Evolutionary conservation across 2,888 invertebrate genomes (phyloP), one percentile per base, ranked within the genome.

Genomic region (Drosophila borborema): DNA sequence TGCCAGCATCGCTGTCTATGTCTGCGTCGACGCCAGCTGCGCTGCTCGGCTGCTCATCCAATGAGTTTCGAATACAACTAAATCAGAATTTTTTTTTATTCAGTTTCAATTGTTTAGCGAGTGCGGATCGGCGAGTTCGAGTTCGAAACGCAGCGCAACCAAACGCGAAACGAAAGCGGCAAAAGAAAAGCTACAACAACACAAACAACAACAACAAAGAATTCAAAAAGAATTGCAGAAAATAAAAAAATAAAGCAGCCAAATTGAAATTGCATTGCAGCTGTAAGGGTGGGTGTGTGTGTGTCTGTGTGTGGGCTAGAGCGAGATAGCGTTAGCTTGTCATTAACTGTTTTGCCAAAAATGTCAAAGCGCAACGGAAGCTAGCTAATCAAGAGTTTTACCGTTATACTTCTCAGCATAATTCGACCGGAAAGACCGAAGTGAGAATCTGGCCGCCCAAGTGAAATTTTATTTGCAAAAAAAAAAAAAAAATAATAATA

Each of bases 91-190:
- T 91, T 48, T 48, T 43, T 51, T 91, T 91, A 91, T 91, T 92
- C 92, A 91, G 92, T 92, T 91, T 87, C 89, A 92, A 90, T 92
- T 91, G 92, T 91, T 91, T 88, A 91, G 90, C 90, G 92, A 91
- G 90, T 91, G 86, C 91, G 91, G 91, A 90, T 91, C 90, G 90
- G 63, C 77, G 81, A 76, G 59, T 80, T 75, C 81, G 80, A 79
- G 75, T 82, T 76, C 61, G 73, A 72, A 73, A 73, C 75, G 79
- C 81, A 74, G 80, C 80, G 73, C 60, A 76, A 59, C 67, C 67
- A 73, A 72, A 80, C 71, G 65, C 38, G 74, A 77, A 70, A 71
- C 77, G 74, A 71, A 74, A 80, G 70, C 77, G 65, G 48, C 53
- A 16, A 54, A 54, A 54, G 54, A 38, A 54, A 54, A 40, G 54